These are phyloP conservation scores for Vanessa tameamea DNA, from an alignment of 1,140 invertebrate genomes.

Conservation along the genomic window DNA sequence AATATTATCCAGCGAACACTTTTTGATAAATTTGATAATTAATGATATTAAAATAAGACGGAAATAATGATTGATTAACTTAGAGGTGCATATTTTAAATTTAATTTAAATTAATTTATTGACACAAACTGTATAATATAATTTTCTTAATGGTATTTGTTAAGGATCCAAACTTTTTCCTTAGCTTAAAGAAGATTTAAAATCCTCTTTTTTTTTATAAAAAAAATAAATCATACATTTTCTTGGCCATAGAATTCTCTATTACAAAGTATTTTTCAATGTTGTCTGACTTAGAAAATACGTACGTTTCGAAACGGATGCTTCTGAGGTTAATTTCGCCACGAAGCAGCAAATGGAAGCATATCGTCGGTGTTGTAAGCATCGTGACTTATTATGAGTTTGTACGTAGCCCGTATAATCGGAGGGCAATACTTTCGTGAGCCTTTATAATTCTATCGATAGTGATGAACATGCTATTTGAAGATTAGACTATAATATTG, in stretches of 20 bases:
- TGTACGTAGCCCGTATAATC: constrained; percentile 26
- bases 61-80: too few species aligned
- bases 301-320: constrained; percentile 27
- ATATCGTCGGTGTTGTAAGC: constrained; percentile 41
- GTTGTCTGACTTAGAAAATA: neutral
- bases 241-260: neutral
- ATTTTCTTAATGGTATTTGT: too few species aligned
- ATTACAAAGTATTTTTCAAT: neutral
- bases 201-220: too few species aligned
- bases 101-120: too few species aligned
- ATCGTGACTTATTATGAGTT: constrained; percentile 41
- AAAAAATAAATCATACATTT: too few species aligned
- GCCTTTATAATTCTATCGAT: constrained; percentile 16
- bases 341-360: constrained; percentile 35
- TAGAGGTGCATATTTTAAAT: too few species aligned
- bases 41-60: too few species aligned
- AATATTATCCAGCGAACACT: too few species aligned
- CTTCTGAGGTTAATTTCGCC: constrained; percentile 31
- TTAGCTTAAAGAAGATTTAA: too few species aligned
- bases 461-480: constrained; percentile 30
- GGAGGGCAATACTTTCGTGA: constrained; percentile 23
- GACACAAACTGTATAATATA: too few species aligned
- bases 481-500: constrained; percentile 8
- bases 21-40: too few species aligned
- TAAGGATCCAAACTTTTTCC: too few species aligned